A percentile compares a stretch with the other conserved stretches of the same genome.
Conservation (phyloP, 2,113 vertebrate genomes). For the Siniperca knerii region DNA sequence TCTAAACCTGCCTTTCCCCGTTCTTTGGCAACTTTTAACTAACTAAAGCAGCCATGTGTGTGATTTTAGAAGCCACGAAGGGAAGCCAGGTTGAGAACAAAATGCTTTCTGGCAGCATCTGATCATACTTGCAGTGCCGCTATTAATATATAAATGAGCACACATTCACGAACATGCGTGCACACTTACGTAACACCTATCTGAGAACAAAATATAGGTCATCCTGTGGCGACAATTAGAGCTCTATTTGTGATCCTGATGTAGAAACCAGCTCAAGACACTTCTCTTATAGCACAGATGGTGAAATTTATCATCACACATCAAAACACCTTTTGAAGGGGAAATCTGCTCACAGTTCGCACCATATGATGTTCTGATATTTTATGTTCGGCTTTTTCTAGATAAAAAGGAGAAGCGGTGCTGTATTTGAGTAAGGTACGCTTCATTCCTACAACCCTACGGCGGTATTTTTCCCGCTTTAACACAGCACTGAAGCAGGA, state of each 20-base stretch:
- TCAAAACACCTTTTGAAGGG: not conserved
- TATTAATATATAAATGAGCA: slow-evolving; percentile 31
- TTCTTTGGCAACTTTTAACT: not conserved
- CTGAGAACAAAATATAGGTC: slow-evolving; percentile 64
- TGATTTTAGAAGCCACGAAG: not conserved
- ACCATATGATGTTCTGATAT: not conserved
- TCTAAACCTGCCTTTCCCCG: not conserved
- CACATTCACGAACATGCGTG: not conserved
- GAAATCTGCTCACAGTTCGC: not conserved
- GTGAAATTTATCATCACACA: not conserved
- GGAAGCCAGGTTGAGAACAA: not conserved
- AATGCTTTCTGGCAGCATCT: not conserved
- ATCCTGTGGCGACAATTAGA: slow-evolving; percentile 57
- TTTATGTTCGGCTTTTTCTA: not conserved
- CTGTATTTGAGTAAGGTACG: no score
- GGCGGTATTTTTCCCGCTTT: no score
- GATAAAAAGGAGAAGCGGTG: not conserved
- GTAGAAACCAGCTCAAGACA: slow-evolving; percentile 46
- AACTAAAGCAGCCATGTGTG: not conserved
- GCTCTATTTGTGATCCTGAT: slow-evolving; percentile 34
- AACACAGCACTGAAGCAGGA: not conserved
- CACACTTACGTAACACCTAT: slow-evolving; percentile 1
- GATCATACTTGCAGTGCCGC: slow-evolving; percentile 1
- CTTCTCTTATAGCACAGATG: slow-evolving; percentile 6
- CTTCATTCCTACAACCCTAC: not conserved